Conservation (phyloP, 2,888 invertebrate genomes). For the Platycheirus rosarum region DNA sequence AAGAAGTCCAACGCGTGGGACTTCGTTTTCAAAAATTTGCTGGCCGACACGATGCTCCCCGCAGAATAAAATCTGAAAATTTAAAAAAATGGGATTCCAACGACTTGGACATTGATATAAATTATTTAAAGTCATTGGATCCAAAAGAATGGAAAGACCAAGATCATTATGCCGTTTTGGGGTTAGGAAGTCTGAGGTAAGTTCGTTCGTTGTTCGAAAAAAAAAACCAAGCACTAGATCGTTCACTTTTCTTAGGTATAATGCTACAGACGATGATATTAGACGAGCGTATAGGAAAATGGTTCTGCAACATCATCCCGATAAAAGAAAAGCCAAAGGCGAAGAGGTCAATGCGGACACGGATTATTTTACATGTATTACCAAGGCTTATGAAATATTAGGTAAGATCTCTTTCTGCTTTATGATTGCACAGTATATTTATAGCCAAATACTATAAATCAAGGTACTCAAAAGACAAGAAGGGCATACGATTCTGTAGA, state of each 20-base stretch:
- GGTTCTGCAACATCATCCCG: conserved; percentile 98
- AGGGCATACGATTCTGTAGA: conserved; percentile 98
- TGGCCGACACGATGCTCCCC: conserved; percentile 46
- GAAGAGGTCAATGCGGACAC: conserved; percentile 94
- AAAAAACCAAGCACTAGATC: neutral
- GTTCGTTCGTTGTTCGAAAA: conserved; percentile 7
- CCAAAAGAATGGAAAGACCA: conserved; percentile 99
- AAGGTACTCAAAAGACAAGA: conserved; percentile 90
- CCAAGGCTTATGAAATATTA: conserved; percentile 96
- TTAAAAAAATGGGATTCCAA: conserved; percentile 81
- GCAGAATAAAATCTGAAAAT: conserved; percentile 75
- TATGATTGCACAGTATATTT: neutral
- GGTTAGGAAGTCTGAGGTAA: conserved; percentile 87
- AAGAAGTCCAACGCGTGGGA: conserved; percentile 65
- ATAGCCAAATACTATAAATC: neutral
- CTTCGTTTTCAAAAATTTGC: conserved; percentile 55
- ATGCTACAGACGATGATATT: conserved; percentile 96
- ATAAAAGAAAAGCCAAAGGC: conserved; percentile 96
- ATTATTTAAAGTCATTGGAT: conserved; percentile 93
- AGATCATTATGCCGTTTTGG: conserved; percentile 98
- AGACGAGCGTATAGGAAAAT: conserved; percentile 95
- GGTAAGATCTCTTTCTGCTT: conserved; percentile 84
- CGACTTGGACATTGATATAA: conserved; percentile 88
- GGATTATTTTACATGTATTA: conserved; percentile 99
- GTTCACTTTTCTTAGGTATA: conserved; percentile 84